Percentiles rank a stretch among this genome's conserved stretches.
phyloP scores from a whole-genome alignment of 1,140 invertebrate species.

The Tetramorium simillimum region DNA sequence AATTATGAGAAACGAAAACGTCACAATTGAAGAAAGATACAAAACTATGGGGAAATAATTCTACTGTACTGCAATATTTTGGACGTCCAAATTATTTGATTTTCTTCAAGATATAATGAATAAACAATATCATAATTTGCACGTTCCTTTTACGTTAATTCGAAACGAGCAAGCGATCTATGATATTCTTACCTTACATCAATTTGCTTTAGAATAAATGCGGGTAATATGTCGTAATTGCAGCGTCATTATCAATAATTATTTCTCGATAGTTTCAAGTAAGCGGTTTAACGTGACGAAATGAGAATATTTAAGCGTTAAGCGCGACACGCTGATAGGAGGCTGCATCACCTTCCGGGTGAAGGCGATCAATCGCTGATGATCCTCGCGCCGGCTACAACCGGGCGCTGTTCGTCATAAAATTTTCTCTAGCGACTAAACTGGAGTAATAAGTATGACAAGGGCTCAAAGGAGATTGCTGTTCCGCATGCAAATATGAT shows the following conservation, averaged over 20 bases:
- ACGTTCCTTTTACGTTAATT: neutral
- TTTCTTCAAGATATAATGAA: neutral
- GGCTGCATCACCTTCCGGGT: neutral
- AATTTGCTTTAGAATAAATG: neutral
- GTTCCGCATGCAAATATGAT: slow-evolving; percentile 84
- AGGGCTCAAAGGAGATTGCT: slow-evolving; percentile 81
- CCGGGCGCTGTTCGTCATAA: slow-evolving; percentile 40
- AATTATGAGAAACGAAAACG: neutral
- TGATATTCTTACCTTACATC: neutral
- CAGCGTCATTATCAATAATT: neutral
- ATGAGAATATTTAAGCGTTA: neutral
- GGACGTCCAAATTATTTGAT: neutral
- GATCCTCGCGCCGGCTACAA: slow-evolving; percentile 22
- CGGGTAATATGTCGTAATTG: neutral
- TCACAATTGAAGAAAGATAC: neutral
- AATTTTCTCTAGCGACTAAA: slow-evolving; percentile 67
- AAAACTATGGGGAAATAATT: neutral
- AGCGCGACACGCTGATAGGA: neutral
- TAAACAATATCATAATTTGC: neutral
- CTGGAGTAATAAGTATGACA: slow-evolving; percentile 72
- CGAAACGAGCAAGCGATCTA: neutral
- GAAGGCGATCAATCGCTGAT: slow-evolving; percentile 30
- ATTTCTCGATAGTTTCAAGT: neutral
- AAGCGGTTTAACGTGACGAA: neutral
- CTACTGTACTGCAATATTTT: neutral